phyloP scores from a whole-genome alignment of 2,113 vertebrate genomes.

The Mastomys natalensis region DNA sequence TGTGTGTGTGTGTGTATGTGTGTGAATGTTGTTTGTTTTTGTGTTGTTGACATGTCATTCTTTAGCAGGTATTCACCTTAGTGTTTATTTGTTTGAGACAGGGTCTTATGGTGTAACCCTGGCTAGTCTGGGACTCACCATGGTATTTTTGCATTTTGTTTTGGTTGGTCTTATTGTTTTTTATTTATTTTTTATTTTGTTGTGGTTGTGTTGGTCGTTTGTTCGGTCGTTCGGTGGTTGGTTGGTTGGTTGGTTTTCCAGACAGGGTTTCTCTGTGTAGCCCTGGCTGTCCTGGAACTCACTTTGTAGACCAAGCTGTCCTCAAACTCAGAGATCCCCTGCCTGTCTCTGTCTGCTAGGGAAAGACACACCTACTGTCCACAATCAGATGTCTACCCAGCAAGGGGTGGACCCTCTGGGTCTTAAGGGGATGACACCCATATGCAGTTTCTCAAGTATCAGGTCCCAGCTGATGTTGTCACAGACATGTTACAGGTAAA shows the following conservation, averaged over 20 bases:
- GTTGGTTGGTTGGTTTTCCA: not conserved
- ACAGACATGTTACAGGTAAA: not conserved
- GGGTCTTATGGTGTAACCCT: not conserved
- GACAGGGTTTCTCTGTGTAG: not conserved
- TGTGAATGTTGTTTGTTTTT: not conserved
- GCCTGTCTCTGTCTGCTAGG: not conserved
- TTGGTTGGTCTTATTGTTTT: not conserved
- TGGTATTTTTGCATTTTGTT: not conserved
- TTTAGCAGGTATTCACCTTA: not conserved
- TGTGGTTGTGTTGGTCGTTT: not conserved
- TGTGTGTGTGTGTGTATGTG: not conserved
- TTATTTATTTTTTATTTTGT: not conserved
- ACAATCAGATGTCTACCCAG: not conserved
- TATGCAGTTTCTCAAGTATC: too few species aligned
- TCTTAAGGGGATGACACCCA: not conserved
- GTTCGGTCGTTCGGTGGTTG: not conserved
- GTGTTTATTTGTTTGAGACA: not conserved
- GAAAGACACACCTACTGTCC: not conserved
- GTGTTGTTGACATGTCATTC: not conserved
- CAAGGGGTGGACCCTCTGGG: not conserved
- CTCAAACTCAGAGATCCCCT: not conserved
- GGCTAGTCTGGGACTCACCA: not conserved
- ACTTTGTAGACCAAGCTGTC: not conserved
- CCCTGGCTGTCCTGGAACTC: not conserved
- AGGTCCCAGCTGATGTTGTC: rapidly evolving